Evolutionary conservation across 2,113 vertebrate genomes (phyloP), one percentile per base, ranked within the genome.

Genomic region (Cricetomys ansorgei): DNA sequence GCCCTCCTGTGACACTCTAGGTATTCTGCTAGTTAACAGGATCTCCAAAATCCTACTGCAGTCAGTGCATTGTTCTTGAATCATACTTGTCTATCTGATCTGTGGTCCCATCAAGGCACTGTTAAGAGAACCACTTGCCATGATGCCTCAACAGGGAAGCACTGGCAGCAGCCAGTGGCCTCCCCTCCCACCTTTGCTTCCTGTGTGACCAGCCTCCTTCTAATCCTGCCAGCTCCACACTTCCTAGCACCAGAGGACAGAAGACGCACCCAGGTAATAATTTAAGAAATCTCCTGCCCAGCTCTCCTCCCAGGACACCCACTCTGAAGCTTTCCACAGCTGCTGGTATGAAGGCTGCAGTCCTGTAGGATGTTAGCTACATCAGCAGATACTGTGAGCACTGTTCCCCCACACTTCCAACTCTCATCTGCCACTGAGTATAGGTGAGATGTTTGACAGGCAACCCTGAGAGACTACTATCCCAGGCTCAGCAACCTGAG

Each of bases 271-370:
- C 23, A 86, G 43, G 89, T 88, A 93, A 94, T 96, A 96, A 97
- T 96, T 96, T 96, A 97, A 97, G 95, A 91, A 97, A 93, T 95
- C 94, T 95, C 96, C 96, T 95, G 92, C 95, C 95, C 81, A 65
- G 50, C 25, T 89, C 76, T 94, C 88, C 43, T 96, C 88, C 92
- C 90, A 87, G 96, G 77, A 95, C 85, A 67, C 69, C 76, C 73
- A 64, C 91, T 91, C 89, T 76, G 73, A 19, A 93, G 90, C 89
- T 97, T 81, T 83, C 93, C 19, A 88, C 84, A 95, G 88, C 77
- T 95, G 94, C 92, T 93, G 72, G 81, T 80, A 77, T 62, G 70
- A 94, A 57, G 40, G 50, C 55, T 85, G 37, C 65, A 88, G 75
- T 64, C 67, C 83, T 25, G 4, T 11, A 1, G n/a, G 53, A 40